Evolutionary conservation across 2,113 vertebrate species (phyloP).

Genomic region (Cinclus mexicanus): DNA sequence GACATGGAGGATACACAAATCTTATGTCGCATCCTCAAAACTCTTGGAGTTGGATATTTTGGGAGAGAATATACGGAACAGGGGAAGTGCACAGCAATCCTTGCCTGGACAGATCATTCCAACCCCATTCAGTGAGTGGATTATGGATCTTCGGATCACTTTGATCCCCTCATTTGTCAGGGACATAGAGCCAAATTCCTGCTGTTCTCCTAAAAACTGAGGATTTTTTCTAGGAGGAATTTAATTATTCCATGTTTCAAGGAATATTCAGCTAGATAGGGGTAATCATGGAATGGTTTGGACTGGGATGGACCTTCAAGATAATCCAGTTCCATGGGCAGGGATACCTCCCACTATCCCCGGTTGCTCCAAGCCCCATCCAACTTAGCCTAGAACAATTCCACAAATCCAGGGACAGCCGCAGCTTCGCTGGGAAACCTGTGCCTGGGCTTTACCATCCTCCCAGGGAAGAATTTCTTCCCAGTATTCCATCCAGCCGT

Average conservation of each 20-base stretch:
- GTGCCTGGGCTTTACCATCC: accelerated
- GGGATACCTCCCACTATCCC: neutral
- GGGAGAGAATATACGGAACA: neutral
- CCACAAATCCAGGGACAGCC: neutral
- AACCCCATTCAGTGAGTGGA: neutral
- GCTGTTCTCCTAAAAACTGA: neutral
- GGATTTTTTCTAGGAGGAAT: neutral
- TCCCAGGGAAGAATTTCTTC: accelerated
- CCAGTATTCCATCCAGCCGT: accelerated
- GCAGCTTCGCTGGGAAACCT: accelerated
- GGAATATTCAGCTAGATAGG: neutral
- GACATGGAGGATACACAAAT: neutral
- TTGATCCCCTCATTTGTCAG: neutral
- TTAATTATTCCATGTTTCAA: neutral
- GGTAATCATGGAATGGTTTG: neutral
- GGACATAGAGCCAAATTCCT: neutral
- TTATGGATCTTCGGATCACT: accelerated
- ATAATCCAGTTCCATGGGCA: neutral
- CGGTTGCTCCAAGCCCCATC: accelerated
- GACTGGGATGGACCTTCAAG: neutral
- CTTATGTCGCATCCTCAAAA: neutral
- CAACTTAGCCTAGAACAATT: neutral
- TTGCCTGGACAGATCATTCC: neutral
- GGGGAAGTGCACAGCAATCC: neutral
- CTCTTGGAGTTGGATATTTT: neutral